Evolutionary conservation across 2,113 vertebrate species (phyloP).

Genomic region (Entomyzon cyanotis): DNA sequence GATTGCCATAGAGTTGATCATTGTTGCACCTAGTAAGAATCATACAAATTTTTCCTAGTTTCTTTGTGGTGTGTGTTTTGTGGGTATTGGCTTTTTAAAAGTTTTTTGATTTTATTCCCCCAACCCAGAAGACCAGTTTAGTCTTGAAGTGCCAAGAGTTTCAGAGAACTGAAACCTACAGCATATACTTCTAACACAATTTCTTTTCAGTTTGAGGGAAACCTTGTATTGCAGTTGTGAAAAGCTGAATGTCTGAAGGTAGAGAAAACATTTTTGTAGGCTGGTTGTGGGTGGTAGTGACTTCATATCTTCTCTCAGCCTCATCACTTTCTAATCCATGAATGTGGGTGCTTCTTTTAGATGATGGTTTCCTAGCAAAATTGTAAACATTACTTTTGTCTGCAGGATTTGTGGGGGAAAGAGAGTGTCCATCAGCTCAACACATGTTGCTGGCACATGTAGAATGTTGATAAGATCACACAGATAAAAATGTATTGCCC

Average conservation of each 20-base stretch:
- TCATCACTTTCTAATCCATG: not conserved
- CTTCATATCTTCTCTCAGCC: not conserved
- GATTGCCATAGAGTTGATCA: not conserved
- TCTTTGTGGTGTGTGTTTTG: not conserved
- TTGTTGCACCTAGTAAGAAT: not conserved
- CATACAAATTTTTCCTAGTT: not conserved
- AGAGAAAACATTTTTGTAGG: not conserved
- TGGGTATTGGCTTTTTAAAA: not conserved
- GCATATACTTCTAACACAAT: not conserved
- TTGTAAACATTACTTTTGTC: not conserved
- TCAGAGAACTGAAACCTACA: not conserved
- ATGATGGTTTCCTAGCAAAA: not conserved
- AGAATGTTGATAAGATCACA: not conserved
- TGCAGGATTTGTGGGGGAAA: not conserved
- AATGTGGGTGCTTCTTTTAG: rapidly evolving
- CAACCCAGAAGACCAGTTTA: not conserved
- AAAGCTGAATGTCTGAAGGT: not conserved
- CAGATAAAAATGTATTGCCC: not conserved
- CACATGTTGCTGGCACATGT: rapidly evolving
- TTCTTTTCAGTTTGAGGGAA: not conserved
- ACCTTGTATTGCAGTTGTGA: not conserved
- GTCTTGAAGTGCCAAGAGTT: not conserved
- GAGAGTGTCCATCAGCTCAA: not conserved
- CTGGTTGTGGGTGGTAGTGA: not conserved
- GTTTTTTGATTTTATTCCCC: rapidly evolving